Conservation (phyloP, 2,888 invertebrate genomes). For the Entomobrya proxima region DNA sequence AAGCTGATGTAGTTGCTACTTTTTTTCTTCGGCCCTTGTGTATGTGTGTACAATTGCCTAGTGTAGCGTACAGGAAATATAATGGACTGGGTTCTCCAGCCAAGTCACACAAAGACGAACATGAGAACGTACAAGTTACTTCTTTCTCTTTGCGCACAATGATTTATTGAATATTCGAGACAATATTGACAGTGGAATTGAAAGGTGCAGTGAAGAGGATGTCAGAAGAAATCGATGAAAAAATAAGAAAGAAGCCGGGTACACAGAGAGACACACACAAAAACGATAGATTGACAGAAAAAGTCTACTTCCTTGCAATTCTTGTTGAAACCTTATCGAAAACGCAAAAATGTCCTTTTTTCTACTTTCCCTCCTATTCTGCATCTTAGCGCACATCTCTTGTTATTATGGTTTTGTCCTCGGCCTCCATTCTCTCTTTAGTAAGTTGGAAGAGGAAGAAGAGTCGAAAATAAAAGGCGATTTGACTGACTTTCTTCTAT, state of each 20-base stretch:
- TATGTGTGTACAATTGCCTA: background rate
- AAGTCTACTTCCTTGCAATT: background rate
- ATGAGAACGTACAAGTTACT: background rate
- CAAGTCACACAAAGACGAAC: background rate
- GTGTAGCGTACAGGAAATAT: background rate
- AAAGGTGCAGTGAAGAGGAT: conserved; percentile 52
- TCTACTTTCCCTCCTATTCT: background rate
- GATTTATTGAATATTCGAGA: conserved; percentile 64
- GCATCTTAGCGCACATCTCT: no score
- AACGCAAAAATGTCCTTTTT: background rate
- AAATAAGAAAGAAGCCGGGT: background rate
- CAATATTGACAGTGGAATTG: conserved; percentile 61
- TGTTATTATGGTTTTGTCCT: no score
- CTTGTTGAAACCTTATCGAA: background rate
- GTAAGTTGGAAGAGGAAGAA: background rate
- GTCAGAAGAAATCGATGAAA: conserved; percentile 9
- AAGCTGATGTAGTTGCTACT: no score
- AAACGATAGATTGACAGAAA: background rate
- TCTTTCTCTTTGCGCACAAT: conserved; percentile 17
- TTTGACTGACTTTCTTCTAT: conserved; percentile 10
- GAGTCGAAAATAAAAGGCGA: background rate
- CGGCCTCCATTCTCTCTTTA: no score
- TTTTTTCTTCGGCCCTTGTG: no score
- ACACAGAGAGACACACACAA: no score
- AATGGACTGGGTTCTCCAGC: background rate